A percentile compares a stretch with the other conserved stretches of the same genome.
phyloP scores from a whole-genome alignment of 2,888 invertebrate species.

The Auanema freiburgensis region DNA sequence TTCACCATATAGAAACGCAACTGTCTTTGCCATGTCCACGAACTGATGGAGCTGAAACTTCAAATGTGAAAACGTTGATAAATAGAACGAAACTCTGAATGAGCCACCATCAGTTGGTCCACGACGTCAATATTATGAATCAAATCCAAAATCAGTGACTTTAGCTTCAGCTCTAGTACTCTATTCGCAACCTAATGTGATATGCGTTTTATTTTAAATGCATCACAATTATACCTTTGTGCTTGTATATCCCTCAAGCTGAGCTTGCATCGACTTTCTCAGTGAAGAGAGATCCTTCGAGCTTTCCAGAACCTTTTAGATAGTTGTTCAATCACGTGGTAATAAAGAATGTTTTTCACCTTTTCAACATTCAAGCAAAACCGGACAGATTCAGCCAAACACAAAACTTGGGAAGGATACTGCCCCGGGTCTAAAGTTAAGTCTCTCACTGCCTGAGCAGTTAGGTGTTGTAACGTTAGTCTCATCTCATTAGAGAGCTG shows the following conservation, averaged over 20 bases:
- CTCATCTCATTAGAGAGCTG: slow-evolving; percentile 83
- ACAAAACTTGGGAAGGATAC: slow-evolving; percentile 80
- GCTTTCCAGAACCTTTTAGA: slow-evolving; percentile 15
- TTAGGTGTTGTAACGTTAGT: slow-evolving; percentile 75
- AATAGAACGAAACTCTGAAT: not conserved
- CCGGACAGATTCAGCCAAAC: slow-evolving; percentile 80
- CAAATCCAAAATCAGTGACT: slow-evolving; percentile 87
- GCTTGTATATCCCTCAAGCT: slow-evolving; percentile 68
- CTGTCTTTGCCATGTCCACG: slow-evolving; percentile 96
- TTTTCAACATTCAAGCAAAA: slow-evolving; percentile 83
- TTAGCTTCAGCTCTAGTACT: slow-evolving; percentile 81
- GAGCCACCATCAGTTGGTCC: slow-evolving; percentile 74
- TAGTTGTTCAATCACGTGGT: not conserved
- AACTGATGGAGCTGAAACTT: slow-evolving; percentile 22
- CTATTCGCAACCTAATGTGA: slow-evolving; percentile 59
- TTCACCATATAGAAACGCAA: slow-evolving; percentile 70
- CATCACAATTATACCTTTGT: slow-evolving; percentile 64
- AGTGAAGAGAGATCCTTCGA: slow-evolving; percentile 57
- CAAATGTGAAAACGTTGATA: not conserved
- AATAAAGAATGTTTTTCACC: not conserved
- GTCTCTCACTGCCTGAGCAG: slow-evolving; percentile 71
- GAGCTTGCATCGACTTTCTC: slow-evolving; percentile 64
- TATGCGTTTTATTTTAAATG: not conserved
- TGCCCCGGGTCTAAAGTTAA: slow-evolving; percentile 71
- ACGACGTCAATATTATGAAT: slow-evolving; percentile 86